Conservation (phyloP, 64 coral and sea anemone species). For the Trachythela sp. region DNA sequence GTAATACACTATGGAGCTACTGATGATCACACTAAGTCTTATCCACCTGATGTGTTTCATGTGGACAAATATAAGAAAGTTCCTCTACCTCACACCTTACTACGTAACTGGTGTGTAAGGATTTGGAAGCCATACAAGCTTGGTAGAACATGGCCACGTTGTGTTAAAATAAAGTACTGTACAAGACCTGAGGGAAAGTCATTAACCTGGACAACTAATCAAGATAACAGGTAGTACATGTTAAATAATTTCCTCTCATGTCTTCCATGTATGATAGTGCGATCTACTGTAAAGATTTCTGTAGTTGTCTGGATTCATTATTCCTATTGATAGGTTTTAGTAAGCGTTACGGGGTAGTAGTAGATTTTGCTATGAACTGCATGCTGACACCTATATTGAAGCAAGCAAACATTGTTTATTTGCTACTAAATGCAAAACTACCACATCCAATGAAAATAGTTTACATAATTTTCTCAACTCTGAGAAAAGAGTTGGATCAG, state of each 20-base stretch:
- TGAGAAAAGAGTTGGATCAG: too few species aligned
- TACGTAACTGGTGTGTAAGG: constrained; percentile 79
- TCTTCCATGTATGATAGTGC: too few species aligned
- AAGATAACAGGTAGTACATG: constrained; percentile 74
- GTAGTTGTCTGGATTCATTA: too few species aligned
- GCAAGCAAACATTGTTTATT: too few species aligned
- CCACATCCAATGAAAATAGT: too few species aligned
- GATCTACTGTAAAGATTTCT: too few species aligned
- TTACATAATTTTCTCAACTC: too few species aligned
- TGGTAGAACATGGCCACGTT: constrained; percentile 73
- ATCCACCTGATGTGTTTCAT: constrained; percentile 31
- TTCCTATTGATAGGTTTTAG: too few species aligned
- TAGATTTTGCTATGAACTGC: too few species aligned
- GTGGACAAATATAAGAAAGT: constrained; percentile 37
- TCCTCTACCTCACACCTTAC: constrained; percentile 76
- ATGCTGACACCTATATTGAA: too few species aligned
- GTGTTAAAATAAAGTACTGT: constrained; percentile 82
- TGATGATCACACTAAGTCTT: not conserved
- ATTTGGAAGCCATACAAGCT: constrained; percentile 77
- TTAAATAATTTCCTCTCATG: not conserved
- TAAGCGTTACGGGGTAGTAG: too few species aligned
- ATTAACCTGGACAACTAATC: constrained; percentile 76
- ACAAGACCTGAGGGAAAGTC: constrained; percentile 90
- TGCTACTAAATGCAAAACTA: too few species aligned
- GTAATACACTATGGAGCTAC: constrained; percentile 49